Conservation (phyloP, 2,888 invertebrate species). For the Archaeoteleia sp. region DNA sequence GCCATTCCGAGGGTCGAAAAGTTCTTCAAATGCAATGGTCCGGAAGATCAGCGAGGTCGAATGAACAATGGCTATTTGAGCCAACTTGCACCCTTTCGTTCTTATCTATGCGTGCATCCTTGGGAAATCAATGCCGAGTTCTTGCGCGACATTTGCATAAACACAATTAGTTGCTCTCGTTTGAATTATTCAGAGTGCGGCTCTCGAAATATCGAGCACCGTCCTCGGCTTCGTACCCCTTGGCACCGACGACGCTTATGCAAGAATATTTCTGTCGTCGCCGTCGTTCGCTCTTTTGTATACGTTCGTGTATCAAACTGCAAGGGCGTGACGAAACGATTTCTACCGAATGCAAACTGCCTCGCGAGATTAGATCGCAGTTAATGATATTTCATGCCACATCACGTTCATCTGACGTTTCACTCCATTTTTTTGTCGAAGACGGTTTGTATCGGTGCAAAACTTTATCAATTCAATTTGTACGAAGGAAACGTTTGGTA, state of each 20-base stretch:
- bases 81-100: constrained; percentile 53
- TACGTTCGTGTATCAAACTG: constrained; percentile 35
- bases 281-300: constrained; percentile 40
- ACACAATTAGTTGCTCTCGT: constrained; percentile 71
- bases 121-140: constrained; percentile 65
- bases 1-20: constrained; percentile 21
- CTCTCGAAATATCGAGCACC: constrained; percentile 50
- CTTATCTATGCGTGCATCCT: constrained; percentile 64
- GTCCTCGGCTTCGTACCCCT: constrained; percentile 33
- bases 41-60: constrained; percentile 27
- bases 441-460: too few species aligned
- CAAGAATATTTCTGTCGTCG: constrained; percentile 36
- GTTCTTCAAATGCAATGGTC: constrained; percentile 38
- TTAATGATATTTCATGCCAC: constrained; percentile 58
- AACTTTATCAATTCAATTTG: too few species aligned
- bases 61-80: constrained; percentile 38
- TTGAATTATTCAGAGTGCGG: constrained; percentile 71
- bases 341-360: constrained; percentile 56
- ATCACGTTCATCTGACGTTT: constrained; percentile 54
- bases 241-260: constrained; percentile 23
- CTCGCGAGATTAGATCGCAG: constrained; percentile 62
- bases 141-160: constrained; percentile 67
- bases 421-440: constrained; percentile 25
- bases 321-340: constrained; percentile 53
- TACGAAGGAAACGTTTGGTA: too few species aligned